Base-by-base conservation (phyloP, 2,797 vertebrate species). In the Calcarius lapponicus region DNA sequence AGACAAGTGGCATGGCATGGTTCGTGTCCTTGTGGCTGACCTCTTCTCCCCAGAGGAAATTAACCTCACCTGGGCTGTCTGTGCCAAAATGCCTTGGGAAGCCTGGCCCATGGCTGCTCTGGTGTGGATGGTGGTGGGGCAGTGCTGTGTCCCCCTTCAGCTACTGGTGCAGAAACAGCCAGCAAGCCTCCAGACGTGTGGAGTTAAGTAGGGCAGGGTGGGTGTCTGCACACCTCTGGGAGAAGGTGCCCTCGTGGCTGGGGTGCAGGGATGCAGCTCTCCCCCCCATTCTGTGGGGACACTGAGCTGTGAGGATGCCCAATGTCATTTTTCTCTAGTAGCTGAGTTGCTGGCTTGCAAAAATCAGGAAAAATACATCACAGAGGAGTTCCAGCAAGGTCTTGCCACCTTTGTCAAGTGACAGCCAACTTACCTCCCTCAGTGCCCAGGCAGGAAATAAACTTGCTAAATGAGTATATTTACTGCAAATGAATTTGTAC, bases 381-480 rank as follows among this genome's bases (percentile, higher is more conserved):
- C 0, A 0, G 45, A 62, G 15, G 25, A 43, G 58, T 69, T 95
- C 53, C 80, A 73, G 73, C 40, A 76, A 88, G 42, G 58, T 67
- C 64, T 81, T 2, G 3, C 43, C 80, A 60, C 48, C 34, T 94
- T 83, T 48, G 42, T 38, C 69, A 29, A 80, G 20, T 19, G 48
- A 32, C 69, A 76, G 87, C 91, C 73, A 95, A 67, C 83, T 56
- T 54, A n/a, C 36, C 75, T 74, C 57, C 25, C 78, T 78, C 48
- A 2, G 47, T 86, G 65, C 80, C 70, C 58, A 42, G 64, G 70
- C 47, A 16, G 36, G 57, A 91, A 95, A 93, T 86, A 92, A 91
- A 86, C 81, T 91, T 91, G 62, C 93, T 91, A 97, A 92, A 82
- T 84, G 40, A 93, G 66, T 95, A 47, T 96, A 91, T 95, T 97